Base-by-base conservation (phyloP, 2,797 vertebrate genomes). In the Sandelia bainsii region DNA sequence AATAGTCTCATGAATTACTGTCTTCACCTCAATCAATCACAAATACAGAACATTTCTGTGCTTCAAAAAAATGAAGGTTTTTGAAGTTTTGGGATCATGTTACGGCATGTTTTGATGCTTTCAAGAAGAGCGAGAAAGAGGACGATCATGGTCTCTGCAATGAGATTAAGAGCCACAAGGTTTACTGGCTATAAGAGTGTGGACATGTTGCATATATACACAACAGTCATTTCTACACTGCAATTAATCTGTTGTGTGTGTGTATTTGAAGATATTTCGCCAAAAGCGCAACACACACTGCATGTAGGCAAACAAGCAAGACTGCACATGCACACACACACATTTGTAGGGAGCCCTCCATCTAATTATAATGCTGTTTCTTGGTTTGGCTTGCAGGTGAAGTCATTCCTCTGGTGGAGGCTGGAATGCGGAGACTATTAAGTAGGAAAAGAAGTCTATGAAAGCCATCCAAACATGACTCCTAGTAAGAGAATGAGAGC, bases 361-460 rank as follows among this genome's bases (percentile, higher is more conserved):
- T 50, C 32, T 42, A 69, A 77, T 84, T 69, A 69, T 50, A 29
- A 69, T 53, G 69, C 75, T 63, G 72, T 73, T 72, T 78, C 50
- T 75, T 45, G 60, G 62, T 84, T 76, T 78, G 17, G 57, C 71
- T 81, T 9, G 23, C 68, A 88, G 82, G 72, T 86, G 51, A 85
- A 89, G 32, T 82, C 82, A 88, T 91, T 88, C 88, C 84, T 86
- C 88, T 42, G 88, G 88, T 51, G 14, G 37, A 70, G 42, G 23
- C 48, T 70, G 87, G 82, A 90, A 87, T 87, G 77, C 6, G 1
- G 52, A 75, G 32, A 54, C 48, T 64, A 64, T 73, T 77, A 78
- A 72, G 40, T 17, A 34, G 54, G 51, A 42, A 66, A 42, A 73
- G 20, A 69, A 23, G 20, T 42, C 66, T 65, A 19, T 1, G 27